Evolutionary conservation across 2,113 vertebrate species (phyloP), one percentile per base, ranked within the genome.

Genomic region (Ginglymostoma cirratum): DNA sequence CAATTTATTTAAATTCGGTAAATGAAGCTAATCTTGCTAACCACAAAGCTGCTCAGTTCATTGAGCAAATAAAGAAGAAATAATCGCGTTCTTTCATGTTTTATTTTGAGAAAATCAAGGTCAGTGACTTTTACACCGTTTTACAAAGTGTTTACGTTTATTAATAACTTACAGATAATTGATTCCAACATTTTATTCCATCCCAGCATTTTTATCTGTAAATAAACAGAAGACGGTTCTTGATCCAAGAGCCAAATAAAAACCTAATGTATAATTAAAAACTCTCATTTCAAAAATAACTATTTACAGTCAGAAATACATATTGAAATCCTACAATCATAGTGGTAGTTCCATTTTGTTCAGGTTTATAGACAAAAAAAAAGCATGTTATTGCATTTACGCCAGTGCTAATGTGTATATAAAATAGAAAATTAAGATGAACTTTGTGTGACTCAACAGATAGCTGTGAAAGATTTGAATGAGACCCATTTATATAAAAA

Each of bases 1-100:
- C 69, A 95, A 72, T 95, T 95, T 95, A 95, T 70, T 95, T 94
- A 70, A 94, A 48, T 94, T 95, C 66, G 76, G 94, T 95, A 95
- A 95, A 14, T 34, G 42, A 48, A 95, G 69, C 42, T 52, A 95
- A 95, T 69, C 19, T 95, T 95, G 69, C 69, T 45, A 95, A 76
- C 67, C 42, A 76, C 42, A 52, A 95, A 30, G 67, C 42, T 69
- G 92, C 45, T 70, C 67, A 38, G 10, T 48, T 95, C 42, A 95
- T 6, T 95, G 67, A 45, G 27, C 69, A 72, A 95, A 95, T 95
- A 95, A 95, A 95, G 55, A 94, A 95, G 67, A 95, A 95, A 72
- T 95, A 72, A 42, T 76, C 67, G 52, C 10, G 67, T 95, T 72
- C 5, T 70, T 95, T 72, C 72, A 67, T 95, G 94, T 52, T 95